Evolutionary conservation across 2,113 vertebrate species (phyloP).

Genomic region (Smithornis capensis): DNA sequence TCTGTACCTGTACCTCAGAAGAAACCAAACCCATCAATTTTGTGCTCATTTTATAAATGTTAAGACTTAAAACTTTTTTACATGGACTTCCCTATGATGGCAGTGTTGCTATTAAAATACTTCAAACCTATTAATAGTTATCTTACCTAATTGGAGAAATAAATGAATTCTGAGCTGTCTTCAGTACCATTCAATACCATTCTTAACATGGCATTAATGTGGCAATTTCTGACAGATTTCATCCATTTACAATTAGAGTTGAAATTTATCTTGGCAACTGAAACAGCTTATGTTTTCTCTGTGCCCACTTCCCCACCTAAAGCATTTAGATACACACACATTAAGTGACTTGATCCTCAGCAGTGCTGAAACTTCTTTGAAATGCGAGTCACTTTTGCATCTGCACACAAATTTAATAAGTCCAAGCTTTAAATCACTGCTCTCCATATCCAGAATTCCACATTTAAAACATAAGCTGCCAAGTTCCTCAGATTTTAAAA

Average conservation of each 20-base stretch:
- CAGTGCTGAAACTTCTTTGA: background rate
- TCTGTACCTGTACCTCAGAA: background rate
- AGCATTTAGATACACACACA: background rate
- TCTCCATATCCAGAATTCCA: background rate
- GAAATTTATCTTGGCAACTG: background rate
- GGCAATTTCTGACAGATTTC: background rate
- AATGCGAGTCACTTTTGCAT: background rate
- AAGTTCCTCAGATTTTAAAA: background rate
- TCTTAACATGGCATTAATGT: background rate
- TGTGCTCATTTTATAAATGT: background rate
- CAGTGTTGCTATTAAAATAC: background rate
- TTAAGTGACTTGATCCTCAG: background rate
- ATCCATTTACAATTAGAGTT: background rate
- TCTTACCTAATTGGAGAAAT: background rate
- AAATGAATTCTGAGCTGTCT: background rate
- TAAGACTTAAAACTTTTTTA: background rate
- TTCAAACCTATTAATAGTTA: background rate
- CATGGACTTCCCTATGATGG: rapidly evolving
- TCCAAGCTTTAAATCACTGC: background rate
- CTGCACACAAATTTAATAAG: background rate
- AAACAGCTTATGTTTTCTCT: background rate
- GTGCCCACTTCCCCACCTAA: background rate
- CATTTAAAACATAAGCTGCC: background rate
- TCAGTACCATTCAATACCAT: background rate
- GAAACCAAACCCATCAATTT: rapidly evolving